A percentile compares a stretch with the other conserved stretches of the same genome.
Evolutionary conservation across 2,888 invertebrate species (phyloP).

Genomic region (Philopedon plagiatum): DNA sequence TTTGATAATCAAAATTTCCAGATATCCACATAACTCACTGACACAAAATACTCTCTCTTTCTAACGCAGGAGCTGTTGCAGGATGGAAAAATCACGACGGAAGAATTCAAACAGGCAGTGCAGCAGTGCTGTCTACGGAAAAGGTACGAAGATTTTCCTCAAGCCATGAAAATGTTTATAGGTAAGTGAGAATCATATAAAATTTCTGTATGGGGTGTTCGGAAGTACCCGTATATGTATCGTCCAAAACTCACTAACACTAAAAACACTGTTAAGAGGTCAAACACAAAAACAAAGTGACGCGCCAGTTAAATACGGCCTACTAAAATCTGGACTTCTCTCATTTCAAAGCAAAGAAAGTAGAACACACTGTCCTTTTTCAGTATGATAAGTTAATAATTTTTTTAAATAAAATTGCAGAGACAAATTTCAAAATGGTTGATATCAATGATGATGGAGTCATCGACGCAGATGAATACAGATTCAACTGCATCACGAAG

Average conservation of each 20-base stretch:
- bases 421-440: slow-evolving; percentile 85
- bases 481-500: slow-evolving; percentile 86
- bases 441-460: slow-evolving; percentile 87
- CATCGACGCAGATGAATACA: slow-evolving; percentile 84
- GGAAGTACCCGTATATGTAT: too few species aligned
- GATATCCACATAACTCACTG: slow-evolving; percentile 49
- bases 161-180: slow-evolving; percentile 85
- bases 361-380: too few species aligned
- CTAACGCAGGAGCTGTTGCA: slow-evolving; percentile 69
- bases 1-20: slow-evolving; percentile 23
- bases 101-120: slow-evolving; percentile 87
- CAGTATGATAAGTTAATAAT: too few species aligned
- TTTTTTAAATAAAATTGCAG: slow-evolving; percentile 70
- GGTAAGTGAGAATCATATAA: slow-evolving; percentile 26
- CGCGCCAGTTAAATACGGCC: too few species aligned
- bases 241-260: too few species aligned
- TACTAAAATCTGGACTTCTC: too few species aligned
- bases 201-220: too few species aligned
- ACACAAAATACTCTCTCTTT: slow-evolving; percentile 24
- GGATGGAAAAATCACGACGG: slow-evolving; percentile 87
- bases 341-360: not conserved
- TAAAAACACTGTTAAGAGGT: too few species aligned
- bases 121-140: slow-evolving; percentile 85
- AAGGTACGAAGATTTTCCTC: slow-evolving; percentile 84
- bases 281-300: too few species aligned